Base-by-base conservation (phyloP, 2,797 vertebrate species). In the Pseudocheirus occidentalis region DNA sequence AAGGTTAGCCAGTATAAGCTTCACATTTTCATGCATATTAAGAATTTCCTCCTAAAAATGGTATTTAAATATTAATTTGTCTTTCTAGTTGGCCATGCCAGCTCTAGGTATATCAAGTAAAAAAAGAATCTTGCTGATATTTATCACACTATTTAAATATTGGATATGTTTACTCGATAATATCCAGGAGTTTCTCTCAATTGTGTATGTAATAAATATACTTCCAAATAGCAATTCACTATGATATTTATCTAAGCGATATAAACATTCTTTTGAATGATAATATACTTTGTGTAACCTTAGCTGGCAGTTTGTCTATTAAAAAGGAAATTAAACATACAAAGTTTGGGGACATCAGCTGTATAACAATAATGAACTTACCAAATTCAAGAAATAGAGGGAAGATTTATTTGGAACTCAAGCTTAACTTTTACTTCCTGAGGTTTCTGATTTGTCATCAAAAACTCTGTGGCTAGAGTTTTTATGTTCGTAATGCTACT, bases 311-410 rank as follows among this genome's bases (percentile, higher is more conserved):
- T 94, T 87, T 92, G 94, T 96, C 98, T 97, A 95, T 98, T 97
- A 98, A 95, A 98, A 96, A 98, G 98, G 98, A 98, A 98, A 98
- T 98, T 97, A 97, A 97, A 97, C 91, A 98, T 57, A 97, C 95
- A 96, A 97, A 96, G 58, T 93, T 95, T 91, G 55, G 95, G 96
- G 62, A 11, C 90, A 95, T 90, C 92, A 92, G 55, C 93, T 1
- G 6, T 11, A n/a, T 58, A 59, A 90, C 90, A 91, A 93, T 92
- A 96, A 97, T 90, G 95, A 97, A 97, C 91, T 95, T 92, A 95
- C 95, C 9, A 94, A 93, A 97, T 94, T 94, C 94, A 31, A 53
- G 94, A 90, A 90, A 89, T 52, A 95, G 56, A 40, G 66, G 16
- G 91, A 46, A 12, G 92, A 3, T 73, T 92, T 28, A 40, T 14